phyloP scores from a whole-genome alignment of 2,113 vertebrate species.

The Mustelus asterias region DNA sequence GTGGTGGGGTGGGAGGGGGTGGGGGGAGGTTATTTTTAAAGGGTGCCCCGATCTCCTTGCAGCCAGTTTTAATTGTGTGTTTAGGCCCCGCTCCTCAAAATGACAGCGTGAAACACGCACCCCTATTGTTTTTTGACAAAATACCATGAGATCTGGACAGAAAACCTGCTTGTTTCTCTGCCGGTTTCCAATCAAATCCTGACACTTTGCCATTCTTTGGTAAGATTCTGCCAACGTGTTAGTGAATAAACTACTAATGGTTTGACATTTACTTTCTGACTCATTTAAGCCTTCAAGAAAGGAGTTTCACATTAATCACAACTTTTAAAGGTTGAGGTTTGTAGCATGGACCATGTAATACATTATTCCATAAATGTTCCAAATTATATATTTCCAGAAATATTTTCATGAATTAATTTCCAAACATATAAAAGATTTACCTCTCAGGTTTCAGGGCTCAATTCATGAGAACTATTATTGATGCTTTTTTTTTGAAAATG shows the following conservation, averaged over 20 bases:
- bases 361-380: not conserved
- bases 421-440: not conserved
- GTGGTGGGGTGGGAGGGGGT: too few relatives aligned
- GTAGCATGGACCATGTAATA: not conserved
- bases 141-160: too few relatives aligned
- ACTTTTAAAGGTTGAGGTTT: not conserved
- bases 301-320: not conserved
- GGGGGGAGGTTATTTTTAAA: too few relatives aligned
- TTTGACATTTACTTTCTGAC: not conserved
- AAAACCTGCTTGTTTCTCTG: too few relatives aligned
- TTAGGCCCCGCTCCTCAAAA: too few relatives aligned
- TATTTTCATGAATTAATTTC: not conserved
- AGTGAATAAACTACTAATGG: not conserved
- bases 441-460: not conserved
- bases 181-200: too few relatives aligned
- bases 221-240: not conserved
- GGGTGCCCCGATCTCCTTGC: too few relatives aligned
- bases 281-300: not conserved
- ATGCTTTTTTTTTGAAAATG: not conserved
- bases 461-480: not conserved
- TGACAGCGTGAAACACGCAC: too few relatives aligned
- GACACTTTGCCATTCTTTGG: too few relatives aligned
- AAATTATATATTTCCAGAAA: not conserved
- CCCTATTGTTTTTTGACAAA: too few relatives aligned
- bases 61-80: too few relatives aligned